Evolutionary conservation across 1,140 invertebrate species (phyloP).

Genomic region (Arctopsyche grandis): DNA sequence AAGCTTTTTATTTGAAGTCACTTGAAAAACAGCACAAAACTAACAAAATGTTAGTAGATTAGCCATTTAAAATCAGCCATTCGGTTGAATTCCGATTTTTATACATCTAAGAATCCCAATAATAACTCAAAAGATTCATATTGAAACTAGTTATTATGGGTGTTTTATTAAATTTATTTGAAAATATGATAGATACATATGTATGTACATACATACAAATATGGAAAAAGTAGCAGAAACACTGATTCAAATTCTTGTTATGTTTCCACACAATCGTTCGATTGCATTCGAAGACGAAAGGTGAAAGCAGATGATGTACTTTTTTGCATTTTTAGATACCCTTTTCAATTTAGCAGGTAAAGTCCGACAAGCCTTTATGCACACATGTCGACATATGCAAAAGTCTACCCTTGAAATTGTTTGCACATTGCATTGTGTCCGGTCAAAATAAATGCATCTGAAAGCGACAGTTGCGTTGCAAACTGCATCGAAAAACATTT

Average conservation of each 20-base stretch:
- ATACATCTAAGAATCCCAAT: no score
- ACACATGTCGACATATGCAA: constrained; percentile 40
- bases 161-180: no score
- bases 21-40: no score
- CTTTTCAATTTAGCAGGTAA: constrained; percentile 25
- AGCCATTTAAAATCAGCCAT: no score
- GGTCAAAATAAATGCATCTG: not conserved
- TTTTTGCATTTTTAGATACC: constrained; percentile 38
- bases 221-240: not conserved
- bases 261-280: not conserved
- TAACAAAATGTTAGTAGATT: no score
- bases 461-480: not conserved
- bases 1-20: no score
- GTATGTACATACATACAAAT: no score
- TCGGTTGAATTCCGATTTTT: not conserved
- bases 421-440: not conserved
- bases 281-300: constrained; percentile 43
- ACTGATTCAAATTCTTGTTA: not conserved
- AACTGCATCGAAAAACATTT: not conserved
- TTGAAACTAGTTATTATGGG: no score
- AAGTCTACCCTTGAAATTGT: constrained; percentile 1
- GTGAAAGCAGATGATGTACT: constrained; percentile 44
- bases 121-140: no score
- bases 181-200: no score
- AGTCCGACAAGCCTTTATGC: constrained; percentile 34